These are phyloP conservation scores for Lamellibrachia luymesi DNA, from an alignment of 1,140 invertebrate species.

Conservation along the genomic window DNA sequence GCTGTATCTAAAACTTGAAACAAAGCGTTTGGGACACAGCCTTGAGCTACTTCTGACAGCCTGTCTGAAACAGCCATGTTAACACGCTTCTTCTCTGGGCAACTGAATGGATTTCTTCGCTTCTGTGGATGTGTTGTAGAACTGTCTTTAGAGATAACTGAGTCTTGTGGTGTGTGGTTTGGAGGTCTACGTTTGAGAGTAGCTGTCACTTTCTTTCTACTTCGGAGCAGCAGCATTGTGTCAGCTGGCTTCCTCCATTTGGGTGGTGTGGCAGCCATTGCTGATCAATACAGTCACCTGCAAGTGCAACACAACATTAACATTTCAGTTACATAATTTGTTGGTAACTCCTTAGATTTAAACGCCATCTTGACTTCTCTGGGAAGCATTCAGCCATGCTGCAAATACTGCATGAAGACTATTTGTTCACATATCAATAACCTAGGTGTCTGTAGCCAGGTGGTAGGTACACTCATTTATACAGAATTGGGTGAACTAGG, in stretches of 20 bases:
- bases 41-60: not conserved
- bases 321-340: too few species aligned
- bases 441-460: too few species aligned
- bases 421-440: too few species aligned
- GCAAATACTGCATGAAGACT: too few species aligned
- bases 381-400: too few species aligned
- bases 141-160: not conserved
- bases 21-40: not conserved
- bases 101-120: constrained; percentile 4
- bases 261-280: not conserved
- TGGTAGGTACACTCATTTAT: too few species aligned
- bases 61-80: not conserved
- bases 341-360: too few species aligned
- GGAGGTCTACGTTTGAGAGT: not conserved
- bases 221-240: not conserved
- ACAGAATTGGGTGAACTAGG: too few species aligned
- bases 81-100: not conserved
- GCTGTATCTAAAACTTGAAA: not conserved
- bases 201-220: not conserved
- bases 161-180: not conserved
- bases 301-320: not conserved
- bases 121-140: not conserved
- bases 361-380: too few species aligned
- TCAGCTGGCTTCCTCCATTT: not conserved
- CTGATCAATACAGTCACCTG: not conserved